A percentile compares a stretch with the other conserved stretches of the same genome.
These are phyloP conservation scores for Pteronotus mesoamericanus DNA, from an alignment of 2,797 vertebrate genomes.

Conservation along the genomic window DNA sequence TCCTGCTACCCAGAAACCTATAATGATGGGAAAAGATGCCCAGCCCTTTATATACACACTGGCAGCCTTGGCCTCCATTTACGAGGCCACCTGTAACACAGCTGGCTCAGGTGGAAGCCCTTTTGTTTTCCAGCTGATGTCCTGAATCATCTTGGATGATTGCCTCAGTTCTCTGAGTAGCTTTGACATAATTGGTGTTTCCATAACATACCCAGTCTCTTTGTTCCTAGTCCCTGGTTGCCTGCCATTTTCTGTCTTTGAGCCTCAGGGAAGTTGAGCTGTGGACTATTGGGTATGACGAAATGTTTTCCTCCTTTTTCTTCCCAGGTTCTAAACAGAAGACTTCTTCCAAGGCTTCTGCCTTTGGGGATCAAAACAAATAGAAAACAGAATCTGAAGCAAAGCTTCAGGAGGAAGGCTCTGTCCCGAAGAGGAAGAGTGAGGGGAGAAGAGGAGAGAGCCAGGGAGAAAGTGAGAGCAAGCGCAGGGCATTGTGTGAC, in stretches of 20 bases:
- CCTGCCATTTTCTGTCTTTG: neutral
- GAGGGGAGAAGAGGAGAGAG: neutral
- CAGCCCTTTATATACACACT: neutral
- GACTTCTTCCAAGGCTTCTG: neutral
- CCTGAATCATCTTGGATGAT: neutral
- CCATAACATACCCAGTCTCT: neutral
- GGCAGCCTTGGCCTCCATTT: neutral
- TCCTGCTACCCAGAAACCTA: neutral
- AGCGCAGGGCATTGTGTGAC: too few relatives aligned
- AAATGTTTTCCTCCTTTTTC: neutral
- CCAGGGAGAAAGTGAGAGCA: neutral
- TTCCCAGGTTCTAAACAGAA: neutral
- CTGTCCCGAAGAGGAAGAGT: neutral
- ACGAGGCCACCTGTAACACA: neutral
- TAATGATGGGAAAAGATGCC: neutral
- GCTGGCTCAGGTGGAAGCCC: neutral
- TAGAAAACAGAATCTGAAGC: neutral
- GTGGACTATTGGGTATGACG: neutral
- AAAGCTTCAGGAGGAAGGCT: neutral
- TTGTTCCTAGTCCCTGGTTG: neutral
- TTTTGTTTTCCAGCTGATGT: conserved; percentile 3
- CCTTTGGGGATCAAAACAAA: neutral
- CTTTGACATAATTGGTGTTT: conserved; percentile 30
- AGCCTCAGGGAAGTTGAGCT: neutral
- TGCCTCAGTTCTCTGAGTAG: neutral